Percentiles rank a stretch among this genome's conserved stretches.
Conservation (phyloP, 2,888 invertebrate genomes). For the Altica lythri region DNA sequence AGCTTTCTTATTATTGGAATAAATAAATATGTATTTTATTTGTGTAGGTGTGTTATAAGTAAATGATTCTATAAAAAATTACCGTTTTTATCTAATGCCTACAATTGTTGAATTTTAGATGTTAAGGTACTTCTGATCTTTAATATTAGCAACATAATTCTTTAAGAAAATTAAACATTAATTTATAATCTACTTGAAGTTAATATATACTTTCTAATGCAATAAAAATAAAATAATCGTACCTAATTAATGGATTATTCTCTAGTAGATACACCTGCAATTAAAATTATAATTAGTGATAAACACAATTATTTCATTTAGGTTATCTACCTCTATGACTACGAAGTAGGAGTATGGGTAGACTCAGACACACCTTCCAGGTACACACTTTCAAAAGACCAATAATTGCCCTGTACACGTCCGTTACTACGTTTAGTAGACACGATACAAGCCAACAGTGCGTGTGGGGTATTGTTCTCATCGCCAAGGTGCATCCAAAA, state of each 20-base stretch:
- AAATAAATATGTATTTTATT: too few species aligned
- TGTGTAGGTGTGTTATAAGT: too few species aligned
- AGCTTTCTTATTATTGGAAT: too few species aligned
- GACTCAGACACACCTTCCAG: conserved; percentile 7
- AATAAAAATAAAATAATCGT: too few species aligned
- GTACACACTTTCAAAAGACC: background rate
- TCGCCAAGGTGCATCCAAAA: conserved; percentile 8
- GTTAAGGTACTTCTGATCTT: too few species aligned
- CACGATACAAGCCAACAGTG: background rate
- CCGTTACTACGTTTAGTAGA: background rate
- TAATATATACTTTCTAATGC: too few species aligned
- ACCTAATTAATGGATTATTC: conserved; percentile 7
- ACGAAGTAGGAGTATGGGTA: background rate
- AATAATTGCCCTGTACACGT: background rate
- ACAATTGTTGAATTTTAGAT: too few species aligned
- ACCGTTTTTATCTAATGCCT: too few species aligned
- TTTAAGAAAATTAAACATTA: too few species aligned
- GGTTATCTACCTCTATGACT: conserved; percentile 4
- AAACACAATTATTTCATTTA: conserved; percentile 3
- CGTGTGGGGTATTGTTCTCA: conserved; percentile 2
- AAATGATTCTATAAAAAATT: too few species aligned
- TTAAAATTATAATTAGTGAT: conserved; percentile 15
- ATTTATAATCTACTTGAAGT: too few species aligned
- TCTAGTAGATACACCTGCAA: background rate
- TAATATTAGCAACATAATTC: too few species aligned